These are phyloP conservation scores for Drosophila sechellia DNA, from an alignment of 1,140 invertebrate species.

Conservation along the genomic window DNA sequence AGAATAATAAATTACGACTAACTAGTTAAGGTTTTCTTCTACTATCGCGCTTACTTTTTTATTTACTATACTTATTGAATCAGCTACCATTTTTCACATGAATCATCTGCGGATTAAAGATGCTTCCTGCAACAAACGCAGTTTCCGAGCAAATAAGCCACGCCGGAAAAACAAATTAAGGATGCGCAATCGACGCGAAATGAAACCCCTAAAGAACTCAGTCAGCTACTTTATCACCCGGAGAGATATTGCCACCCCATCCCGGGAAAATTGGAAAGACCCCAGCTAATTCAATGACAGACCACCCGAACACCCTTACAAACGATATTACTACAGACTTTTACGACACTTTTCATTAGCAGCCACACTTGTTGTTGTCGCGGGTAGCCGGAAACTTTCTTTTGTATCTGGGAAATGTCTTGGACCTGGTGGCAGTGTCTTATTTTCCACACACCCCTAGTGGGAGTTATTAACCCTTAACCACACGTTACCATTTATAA, in stretches of 20 bases:
- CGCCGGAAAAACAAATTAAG: slow-evolving; percentile 3
- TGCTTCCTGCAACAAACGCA: not conserved
- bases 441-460: slow-evolving; percentile 42
- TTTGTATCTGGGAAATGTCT: slow-evolving; percentile 69
- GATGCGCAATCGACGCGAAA: slow-evolving; percentile 5
- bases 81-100: too few relatives aligned
- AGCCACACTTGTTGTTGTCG: slow-evolving; percentile 64
- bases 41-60: too few relatives aligned
- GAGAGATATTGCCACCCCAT: not conserved
- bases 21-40: not conserved
- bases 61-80: too few relatives aligned
- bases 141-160: not conserved
- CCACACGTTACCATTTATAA: slow-evolving; percentile 80
- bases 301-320: slow-evolving; percentile 24
- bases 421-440: slow-evolving; percentile 24
- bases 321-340: slow-evolving; percentile 35
- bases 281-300: slow-evolving; percentile 16
- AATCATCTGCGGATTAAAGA: not conserved
- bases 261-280: not conserved
- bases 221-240: slow-evolving; percentile 30
- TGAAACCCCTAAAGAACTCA: slow-evolving; percentile 14
- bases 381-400: slow-evolving; percentile 25
- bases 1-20: not conserved
- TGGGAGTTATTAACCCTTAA: slow-evolving; percentile 81
- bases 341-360: slow-evolving; percentile 74